These are phyloP conservation scores for Lasioglossum calceatum DNA, from an alignment of 2,888 invertebrate species.

Conservation along the genomic window DNA sequence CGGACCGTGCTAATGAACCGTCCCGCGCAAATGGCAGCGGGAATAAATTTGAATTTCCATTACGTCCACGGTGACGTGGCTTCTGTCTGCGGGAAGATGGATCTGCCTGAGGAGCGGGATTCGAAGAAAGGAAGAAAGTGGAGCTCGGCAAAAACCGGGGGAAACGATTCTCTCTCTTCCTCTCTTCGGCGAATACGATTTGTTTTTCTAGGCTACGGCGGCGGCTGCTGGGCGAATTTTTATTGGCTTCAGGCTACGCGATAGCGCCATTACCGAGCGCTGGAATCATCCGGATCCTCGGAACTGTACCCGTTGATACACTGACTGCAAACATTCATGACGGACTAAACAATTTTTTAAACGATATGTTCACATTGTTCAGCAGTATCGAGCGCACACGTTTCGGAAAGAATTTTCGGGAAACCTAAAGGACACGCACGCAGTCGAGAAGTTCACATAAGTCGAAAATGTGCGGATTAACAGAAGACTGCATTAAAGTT, in stretches of 20 bases:
- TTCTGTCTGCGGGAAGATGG: slow-evolving; percentile 49
- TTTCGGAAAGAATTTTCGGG: no score
- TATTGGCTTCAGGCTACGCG: background rate
- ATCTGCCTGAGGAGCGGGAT: slow-evolving; percentile 29
- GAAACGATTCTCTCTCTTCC: slow-evolving; percentile 1
- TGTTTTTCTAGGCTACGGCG: background rate
- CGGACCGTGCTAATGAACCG: slow-evolving; percentile 78
- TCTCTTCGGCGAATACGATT: background rate
- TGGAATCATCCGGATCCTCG: background rate
- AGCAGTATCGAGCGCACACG: no score
- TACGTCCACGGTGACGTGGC: slow-evolving; percentile 58
- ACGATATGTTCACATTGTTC: no score
- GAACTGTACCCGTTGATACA: background rate
- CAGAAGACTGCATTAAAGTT: background rate
- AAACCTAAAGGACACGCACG: no score
- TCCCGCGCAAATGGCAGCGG: slow-evolving; percentile 74
- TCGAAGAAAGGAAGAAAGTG: slow-evolving; percentile 24
- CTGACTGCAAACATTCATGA: no score
- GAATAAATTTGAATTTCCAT: slow-evolving; percentile 81
- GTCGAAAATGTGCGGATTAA: no score
- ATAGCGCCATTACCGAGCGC: background rate
- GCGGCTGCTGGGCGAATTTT: background rate
- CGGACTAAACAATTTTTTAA: no score
- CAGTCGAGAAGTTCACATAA: no score
- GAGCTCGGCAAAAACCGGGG: slow-evolving; percentile 12